Percentiles rank a stretch among this genome's conserved stretches.
These are phyloP conservation scores for Megamerina dolium DNA, from an alignment of 2,888 invertebrate species.

Conservation along the genomic window DNA sequence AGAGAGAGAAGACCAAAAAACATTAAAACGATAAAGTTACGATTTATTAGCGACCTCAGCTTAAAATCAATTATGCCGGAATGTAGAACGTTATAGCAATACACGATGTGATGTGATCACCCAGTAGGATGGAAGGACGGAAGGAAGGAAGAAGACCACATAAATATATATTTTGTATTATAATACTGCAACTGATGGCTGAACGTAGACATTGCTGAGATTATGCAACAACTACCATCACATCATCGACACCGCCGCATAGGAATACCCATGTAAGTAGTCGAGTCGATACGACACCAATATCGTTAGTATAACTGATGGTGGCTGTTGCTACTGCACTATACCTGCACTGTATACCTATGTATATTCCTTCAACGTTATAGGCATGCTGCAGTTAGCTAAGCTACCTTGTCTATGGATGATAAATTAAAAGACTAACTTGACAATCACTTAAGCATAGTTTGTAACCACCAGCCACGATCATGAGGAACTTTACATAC, in stretches of 20 bases:
- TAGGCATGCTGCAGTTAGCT: background rate
- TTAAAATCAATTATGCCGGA: conserved; percentile 47
- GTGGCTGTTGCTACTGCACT: background rate
- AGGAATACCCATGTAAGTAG: background rate
- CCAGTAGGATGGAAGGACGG: no score
- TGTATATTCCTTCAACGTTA: background rate
- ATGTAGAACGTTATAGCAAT: conserved; percentile 39
- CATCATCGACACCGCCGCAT: conserved; percentile 1
- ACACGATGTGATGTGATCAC: conserved; percentile 13
- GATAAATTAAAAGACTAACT: conserved; percentile 48
- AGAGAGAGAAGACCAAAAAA: no score
- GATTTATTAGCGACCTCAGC: conserved; percentile 44
- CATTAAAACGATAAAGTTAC: conserved; percentile 44
- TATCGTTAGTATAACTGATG: background rate
- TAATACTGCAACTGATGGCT: no score
- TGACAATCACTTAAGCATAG: conserved; percentile 48
- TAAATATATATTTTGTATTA: no score
- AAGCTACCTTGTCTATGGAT: conserved; percentile 41
- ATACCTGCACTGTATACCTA: background rate
- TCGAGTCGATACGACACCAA: conserved; percentile 10
- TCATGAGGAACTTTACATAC: no score
- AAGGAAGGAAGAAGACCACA: no score
- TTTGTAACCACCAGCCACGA: conserved; percentile 32
- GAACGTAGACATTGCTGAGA: conserved; percentile 15
- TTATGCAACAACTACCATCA: conserved; percentile 1